Base-by-base conservation (phyloP, 2,888 invertebrate species). In the Scaptomyza cyrtandrae region DNA sequence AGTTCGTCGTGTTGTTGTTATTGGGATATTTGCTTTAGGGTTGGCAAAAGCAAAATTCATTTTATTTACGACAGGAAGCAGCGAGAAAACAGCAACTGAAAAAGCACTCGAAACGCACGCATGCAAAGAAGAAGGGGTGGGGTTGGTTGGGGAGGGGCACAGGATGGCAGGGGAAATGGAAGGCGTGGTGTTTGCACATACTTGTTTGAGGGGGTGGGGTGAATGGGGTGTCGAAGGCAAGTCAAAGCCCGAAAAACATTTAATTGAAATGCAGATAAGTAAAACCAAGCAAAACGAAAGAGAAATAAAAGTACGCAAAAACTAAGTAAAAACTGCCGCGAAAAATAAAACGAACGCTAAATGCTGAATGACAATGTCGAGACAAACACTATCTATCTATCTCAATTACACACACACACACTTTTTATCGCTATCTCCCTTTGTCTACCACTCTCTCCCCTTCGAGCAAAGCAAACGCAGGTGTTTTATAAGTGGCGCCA, bases 11-110 rank as follows among this genome's bases (percentile, higher is more conserved):
- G 59, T 48, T 69, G 48, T 37, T 50, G 43, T 37, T 24, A 50
- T 31, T 24, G 24, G 24, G 24, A 24, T 24, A 24, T 24, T 24
- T 24, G 24, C 37, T 39, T 46, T 73, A 64, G 57, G 77, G 80
- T 83, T 82, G 85, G 82, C 84, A 81, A 80, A 80, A 80, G 80
- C 64, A 68, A 82, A 72, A 79, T 84, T 78, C 78, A 78, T 75
- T 86, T 84, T 84, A 86, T 86, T 85, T 84, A 85, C 86, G 84
- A 83, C 84, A 86, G 84, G 84, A 84, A 84, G 83, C 75, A 71
- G 78, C 58, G 81, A 71, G 75, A 67, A 52, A 67, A 67, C 77
- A 77, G 79, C 84, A 76, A 74, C 71, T 67, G 67, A 50, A 75
- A 75, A 75, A 77, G 67, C 85, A 83, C 83, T 85, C 75, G 83